These are phyloP conservation scores for Pelosia muscerda DNA, from an alignment of 2,888 invertebrate genomes.

Conservation along the genomic window DNA sequence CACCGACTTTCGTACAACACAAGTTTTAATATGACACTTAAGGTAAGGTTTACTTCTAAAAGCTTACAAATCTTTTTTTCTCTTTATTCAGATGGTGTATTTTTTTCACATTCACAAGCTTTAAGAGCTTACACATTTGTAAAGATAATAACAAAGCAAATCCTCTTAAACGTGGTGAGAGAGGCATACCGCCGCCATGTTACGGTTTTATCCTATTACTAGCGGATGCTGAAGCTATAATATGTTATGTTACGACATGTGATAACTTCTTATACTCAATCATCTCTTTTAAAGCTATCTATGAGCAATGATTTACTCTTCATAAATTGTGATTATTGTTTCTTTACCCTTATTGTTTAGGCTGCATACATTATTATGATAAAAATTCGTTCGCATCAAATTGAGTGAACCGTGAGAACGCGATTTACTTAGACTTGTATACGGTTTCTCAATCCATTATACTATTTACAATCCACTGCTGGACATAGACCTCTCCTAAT, in stretches of 20 bases:
- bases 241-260: constrained; percentile 22
- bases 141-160: constrained; percentile 53
- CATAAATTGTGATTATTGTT: constrained; percentile 30
- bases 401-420: background rate
- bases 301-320: constrained; percentile 31
- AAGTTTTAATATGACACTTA: constrained; percentile 63
- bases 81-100: constrained; percentile 52
- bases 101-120: constrained; percentile 52
- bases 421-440: background rate
- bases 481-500: no score
- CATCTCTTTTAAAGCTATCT: constrained; percentile 15
- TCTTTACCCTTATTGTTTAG: background rate
- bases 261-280: constrained; percentile 26
- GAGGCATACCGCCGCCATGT: constrained; percentile 21
- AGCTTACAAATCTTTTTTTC: constrained; percentile 53
- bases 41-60: constrained; percentile 46
- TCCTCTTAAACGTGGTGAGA: constrained; percentile 40
- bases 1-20: constrained; percentile 55
- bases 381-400: background rate
- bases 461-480: no score
- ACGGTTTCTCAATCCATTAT: no score
- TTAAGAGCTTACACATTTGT: constrained; percentile 62
- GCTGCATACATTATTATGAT: background rate
- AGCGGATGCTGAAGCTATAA: constrained; percentile 9
- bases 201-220: constrained; percentile 38